Evolutionary conservation across 2,888 invertebrate species (phyloP).

Genomic region (Globia sparganii): DNA sequence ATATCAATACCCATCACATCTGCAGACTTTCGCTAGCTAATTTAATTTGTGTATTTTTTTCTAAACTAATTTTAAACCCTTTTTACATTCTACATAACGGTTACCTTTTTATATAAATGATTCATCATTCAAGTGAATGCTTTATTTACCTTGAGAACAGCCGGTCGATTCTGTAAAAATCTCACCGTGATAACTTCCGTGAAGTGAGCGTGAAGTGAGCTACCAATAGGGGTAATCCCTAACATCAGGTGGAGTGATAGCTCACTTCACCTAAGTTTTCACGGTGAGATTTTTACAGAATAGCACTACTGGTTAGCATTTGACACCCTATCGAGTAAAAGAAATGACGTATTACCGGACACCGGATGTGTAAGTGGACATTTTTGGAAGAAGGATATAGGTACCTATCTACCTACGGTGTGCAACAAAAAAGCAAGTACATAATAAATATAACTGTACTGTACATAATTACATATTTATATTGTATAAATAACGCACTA

Average conservation of each 20-base stretch:
- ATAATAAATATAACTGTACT: slow-evolving; percentile 42
- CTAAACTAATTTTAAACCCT: neutral
- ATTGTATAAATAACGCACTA: slow-evolving; percentile 26
- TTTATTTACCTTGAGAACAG: neutral
- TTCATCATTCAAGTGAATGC: slow-evolving; percentile 10
- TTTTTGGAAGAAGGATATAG: slow-evolving; percentile 77
- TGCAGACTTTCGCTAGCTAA: too few species aligned
- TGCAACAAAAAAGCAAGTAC: slow-evolving; percentile 31
- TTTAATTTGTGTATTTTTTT: neutral
- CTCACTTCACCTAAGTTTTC: too few species aligned
- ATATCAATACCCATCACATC: too few species aligned
- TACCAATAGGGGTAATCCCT: too few species aligned
- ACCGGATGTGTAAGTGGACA: slow-evolving; percentile 71
- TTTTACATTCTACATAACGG: neutral
- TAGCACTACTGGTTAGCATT: neutral
- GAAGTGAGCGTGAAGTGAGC: too few species aligned
- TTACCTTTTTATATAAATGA: neutral
- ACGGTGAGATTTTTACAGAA: too few species aligned
- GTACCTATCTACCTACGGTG: slow-evolving; percentile 21
- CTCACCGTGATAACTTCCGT: too few species aligned
- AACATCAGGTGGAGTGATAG: too few species aligned
- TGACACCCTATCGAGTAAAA: slow-evolving; percentile 50
- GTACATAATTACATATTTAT: slow-evolving; percentile 40
- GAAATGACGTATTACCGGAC: slow-evolving; percentile 70
- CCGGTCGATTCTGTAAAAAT: too few species aligned